phyloP scores from a whole-genome alignment of 2,888 invertebrate species.

The Cryptophagus acutangulus region DNA sequence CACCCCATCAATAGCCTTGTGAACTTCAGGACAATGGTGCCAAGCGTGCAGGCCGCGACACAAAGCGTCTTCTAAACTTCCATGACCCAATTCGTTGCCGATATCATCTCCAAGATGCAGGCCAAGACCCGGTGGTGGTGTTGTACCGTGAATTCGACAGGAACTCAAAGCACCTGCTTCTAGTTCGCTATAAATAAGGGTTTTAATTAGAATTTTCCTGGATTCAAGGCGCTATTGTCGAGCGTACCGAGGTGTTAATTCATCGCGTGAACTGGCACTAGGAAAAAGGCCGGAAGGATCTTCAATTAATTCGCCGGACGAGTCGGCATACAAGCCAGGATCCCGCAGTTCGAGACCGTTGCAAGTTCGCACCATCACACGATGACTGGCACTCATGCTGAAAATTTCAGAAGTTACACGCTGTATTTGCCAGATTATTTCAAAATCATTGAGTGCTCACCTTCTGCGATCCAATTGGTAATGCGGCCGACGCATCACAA shows the following conservation, averaged over 20 bases:
- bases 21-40: constrained; percentile 87
- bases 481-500: constrained; percentile 86
- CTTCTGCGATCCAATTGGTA: constrained; percentile 59
- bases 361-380: constrained; percentile 72
- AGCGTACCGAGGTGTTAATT: constrained; percentile 52
- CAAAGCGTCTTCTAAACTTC: constrained; percentile 36
- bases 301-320: constrained; percentile 37
- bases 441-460: constrained; percentile 29
- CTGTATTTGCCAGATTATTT: background rate
- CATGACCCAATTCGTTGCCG: constrained; percentile 47
- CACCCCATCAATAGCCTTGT: constrained; percentile 89
- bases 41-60: constrained; percentile 64
- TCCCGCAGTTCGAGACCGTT: constrained; percentile 72
- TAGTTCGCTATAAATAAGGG: constrained; percentile 47
- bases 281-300: constrained; percentile 54
- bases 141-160: constrained; percentile 58
- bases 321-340: constrained; percentile 40
- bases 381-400: constrained; percentile 37
- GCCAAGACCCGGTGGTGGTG: constrained; percentile 53
- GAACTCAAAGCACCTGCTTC: constrained; percentile 54
- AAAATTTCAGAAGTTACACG: constrained; percentile 2
- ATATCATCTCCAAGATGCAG: constrained; percentile 47
- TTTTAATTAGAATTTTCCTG: background rate
- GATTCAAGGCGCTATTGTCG: constrained; percentile 4
- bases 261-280: constrained; percentile 54